phyloP scores from a whole-genome alignment of 2,797 vertebrate species.

The Psittacula echo region DNA sequence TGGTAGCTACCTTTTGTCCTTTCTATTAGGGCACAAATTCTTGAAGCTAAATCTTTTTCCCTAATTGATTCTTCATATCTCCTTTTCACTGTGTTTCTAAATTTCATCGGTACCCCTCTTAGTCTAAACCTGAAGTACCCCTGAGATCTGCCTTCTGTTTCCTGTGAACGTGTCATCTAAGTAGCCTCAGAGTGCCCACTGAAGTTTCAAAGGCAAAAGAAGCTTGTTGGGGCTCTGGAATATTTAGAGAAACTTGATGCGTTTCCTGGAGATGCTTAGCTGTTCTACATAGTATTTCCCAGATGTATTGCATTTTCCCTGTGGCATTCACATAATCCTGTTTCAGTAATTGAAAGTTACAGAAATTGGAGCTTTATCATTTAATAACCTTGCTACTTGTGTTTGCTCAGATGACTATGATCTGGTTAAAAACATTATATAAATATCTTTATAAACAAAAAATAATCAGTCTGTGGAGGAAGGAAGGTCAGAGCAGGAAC shows the following conservation, averaged over 20 bases:
- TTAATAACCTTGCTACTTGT: conserved; percentile 18
- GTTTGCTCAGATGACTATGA: background rate
- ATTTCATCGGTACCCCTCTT: background rate
- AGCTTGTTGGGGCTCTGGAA: background rate
- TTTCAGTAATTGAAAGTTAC: conserved; percentile 20
- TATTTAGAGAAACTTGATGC: background rate
- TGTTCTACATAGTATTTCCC: background rate
- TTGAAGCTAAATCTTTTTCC: background rate
- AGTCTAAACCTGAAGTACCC: background rate
- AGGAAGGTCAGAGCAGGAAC: background rate
- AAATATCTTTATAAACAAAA: conserved; percentile 13
- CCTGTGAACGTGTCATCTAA: background rate
- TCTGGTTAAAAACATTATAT: background rate
- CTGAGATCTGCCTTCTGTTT: background rate
- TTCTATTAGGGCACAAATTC: background rate
- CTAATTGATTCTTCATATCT: background rate
- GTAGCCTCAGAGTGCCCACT: background rate
- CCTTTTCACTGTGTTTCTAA: background rate
- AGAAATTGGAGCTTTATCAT: conserved; percentile 19
- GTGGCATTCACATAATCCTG: background rate
- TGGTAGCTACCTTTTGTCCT: background rate
- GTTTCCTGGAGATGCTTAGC: background rate
- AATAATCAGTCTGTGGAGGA: background rate
- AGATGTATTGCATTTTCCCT: background rate
- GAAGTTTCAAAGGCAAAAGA: background rate